phyloP scores from a whole-genome alignment of 1,140 invertebrate species.

The Chionoecetes opilio region DNA sequence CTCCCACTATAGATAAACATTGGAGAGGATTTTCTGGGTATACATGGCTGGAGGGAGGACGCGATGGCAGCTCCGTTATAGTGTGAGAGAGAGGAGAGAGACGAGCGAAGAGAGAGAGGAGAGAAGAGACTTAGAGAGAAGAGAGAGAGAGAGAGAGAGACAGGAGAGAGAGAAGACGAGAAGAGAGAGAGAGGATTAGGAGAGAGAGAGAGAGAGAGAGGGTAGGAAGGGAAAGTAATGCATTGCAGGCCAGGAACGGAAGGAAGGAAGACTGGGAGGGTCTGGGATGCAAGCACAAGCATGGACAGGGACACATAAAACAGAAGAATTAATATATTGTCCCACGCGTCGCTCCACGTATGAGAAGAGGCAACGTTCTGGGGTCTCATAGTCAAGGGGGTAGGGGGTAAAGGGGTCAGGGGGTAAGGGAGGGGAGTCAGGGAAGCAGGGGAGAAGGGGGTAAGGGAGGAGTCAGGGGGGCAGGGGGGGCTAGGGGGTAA shows the following conservation, averaged over 20 bases:
- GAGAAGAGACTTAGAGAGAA: not conserved
- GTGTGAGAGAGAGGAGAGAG: not conserved
- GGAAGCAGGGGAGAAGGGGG: not conserved
- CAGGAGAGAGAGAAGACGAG: not conserved
- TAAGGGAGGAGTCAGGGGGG: too few relatives aligned
- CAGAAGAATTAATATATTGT: too few relatives aligned
- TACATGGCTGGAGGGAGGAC: not conserved
- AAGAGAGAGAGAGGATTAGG: slow-evolving; percentile 14
- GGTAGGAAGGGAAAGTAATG: too few relatives aligned
- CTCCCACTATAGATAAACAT: not conserved
- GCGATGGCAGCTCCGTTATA: slow-evolving; percentile 9
- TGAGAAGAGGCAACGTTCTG: too few relatives aligned
- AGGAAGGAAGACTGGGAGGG: not conserved
- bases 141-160: not conserved
- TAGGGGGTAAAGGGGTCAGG: not conserved
- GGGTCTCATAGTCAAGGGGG: not conserved
- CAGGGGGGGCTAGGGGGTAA: not conserved
- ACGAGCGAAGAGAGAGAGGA: not conserved
- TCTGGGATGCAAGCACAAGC: too few relatives aligned
- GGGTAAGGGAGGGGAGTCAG: not conserved
- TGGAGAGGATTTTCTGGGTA: slow-evolving; percentile 3
- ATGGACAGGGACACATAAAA: too few relatives aligned
- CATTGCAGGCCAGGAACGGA: too few relatives aligned
- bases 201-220: slow-evolving; percentile 49
- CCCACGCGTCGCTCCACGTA: too few relatives aligned